phyloP scores from a whole-genome alignment of 2,888 invertebrate species.

The Lycaena phlaeas region DNA sequence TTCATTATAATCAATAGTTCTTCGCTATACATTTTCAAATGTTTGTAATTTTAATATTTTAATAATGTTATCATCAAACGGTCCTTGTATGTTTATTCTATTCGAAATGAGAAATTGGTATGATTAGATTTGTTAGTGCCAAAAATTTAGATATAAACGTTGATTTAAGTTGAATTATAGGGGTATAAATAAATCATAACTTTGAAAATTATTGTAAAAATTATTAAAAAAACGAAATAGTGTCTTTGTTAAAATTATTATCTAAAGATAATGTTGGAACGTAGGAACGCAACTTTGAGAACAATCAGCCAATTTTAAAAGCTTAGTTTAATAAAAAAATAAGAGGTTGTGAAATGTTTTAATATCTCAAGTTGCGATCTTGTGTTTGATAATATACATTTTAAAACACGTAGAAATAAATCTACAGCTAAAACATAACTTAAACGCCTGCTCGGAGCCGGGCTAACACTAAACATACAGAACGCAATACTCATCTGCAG shows the following conservation, averaged over 20 bases:
- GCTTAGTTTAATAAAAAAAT: constrained; percentile 49
- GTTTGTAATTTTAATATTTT: constrained; percentile 6
- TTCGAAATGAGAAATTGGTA: constrained; percentile 40
- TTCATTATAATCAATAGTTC: constrained; percentile 8
- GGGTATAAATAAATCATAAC: constrained; percentile 48
- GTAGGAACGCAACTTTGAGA: constrained; percentile 43
- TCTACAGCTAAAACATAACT: constrained; percentile 44
- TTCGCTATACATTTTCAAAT: constrained; percentile 1
- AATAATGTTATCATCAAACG: constrained; percentile 11
- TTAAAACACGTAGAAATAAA: constrained; percentile 42
- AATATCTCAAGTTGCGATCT: constrained; percentile 44
- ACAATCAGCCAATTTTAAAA: constrained; percentile 61
- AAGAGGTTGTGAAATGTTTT: constrained; percentile 64
- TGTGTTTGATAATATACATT: constrained; percentile 46
- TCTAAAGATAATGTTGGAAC: constrained; percentile 43
- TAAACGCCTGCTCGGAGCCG: constrained; percentile 55
- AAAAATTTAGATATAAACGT: constrained; percentile 63
- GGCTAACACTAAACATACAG: constrained; percentile 48
- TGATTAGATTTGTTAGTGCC: constrained; percentile 68
- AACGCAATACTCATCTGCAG: constrained; percentile 34
- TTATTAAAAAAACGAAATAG: constrained; percentile 62
- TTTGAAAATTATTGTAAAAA: constrained; percentile 57
- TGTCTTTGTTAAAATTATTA: constrained; percentile 58
- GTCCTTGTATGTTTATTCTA: constrained; percentile 20
- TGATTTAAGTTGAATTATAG: constrained; percentile 60